phyloP scores from a whole-genome alignment of 2,113 vertebrate genomes.

The Grallaria varia region DNA sequence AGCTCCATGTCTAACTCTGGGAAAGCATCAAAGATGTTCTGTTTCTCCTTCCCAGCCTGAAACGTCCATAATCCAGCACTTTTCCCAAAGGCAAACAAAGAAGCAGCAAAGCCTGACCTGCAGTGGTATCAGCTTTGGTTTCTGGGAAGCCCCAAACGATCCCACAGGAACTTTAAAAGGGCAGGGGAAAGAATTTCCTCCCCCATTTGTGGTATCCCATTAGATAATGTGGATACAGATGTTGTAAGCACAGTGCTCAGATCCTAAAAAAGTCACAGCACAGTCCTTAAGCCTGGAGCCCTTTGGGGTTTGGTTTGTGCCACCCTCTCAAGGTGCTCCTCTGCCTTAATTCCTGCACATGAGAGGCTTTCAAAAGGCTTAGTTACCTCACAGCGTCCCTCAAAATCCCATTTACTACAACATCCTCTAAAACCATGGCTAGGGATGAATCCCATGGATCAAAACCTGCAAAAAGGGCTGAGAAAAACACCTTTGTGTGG shows the following conservation, averaged over 20 bases:
- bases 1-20: background rate
- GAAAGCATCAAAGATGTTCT: rapidly evolving
- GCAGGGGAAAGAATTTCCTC: background rate
- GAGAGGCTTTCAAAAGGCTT: background rate
- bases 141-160: rapidly evolving
- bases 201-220: background rate
- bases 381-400: background rate
- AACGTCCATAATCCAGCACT: background rate
- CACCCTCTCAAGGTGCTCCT: background rate
- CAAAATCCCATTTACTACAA: background rate
- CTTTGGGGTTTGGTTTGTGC: background rate
- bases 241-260: rapidly evolving
- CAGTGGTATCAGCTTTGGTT: background rate
- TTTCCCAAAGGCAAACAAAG: background rate
- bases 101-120: background rate
- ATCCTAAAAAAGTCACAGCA: background rate
- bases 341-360: background rate
- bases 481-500: rapidly evolving
- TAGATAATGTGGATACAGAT: background rate
- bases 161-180: background rate
- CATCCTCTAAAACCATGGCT: rapidly evolving
- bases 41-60: background rate
- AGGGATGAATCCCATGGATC: rapidly evolving
- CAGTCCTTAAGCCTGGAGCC: background rate
- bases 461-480: rapidly evolving